phyloP scores from a whole-genome alignment of 2,113 vertebrate genomes.

The Rutilus rutilus region DNA sequence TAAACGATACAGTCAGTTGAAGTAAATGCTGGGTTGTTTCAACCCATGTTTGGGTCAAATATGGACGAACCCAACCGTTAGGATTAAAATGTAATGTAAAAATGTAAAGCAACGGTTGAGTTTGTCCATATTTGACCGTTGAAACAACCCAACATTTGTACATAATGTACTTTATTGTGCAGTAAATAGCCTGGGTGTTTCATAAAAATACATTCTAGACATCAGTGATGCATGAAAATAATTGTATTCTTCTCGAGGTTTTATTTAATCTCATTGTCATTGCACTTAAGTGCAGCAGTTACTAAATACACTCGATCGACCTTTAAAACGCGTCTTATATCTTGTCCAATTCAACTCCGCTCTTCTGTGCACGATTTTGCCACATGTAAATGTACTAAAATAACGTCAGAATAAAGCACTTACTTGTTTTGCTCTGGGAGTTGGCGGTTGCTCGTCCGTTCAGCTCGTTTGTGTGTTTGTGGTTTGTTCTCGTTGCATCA shows the following conservation, averaged over 20 bases:
- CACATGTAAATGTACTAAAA: neutral
- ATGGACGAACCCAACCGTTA: too few species aligned
- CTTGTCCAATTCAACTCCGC: neutral
- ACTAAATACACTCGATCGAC: neutral
- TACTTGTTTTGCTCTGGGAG: conserved; percentile 3
- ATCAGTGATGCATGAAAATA: neutral
- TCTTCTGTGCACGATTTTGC: neutral
- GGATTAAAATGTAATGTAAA: too few species aligned
- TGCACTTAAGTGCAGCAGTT: conserved; percentile 8
- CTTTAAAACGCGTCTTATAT: neutral
- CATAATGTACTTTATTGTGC: neutral
- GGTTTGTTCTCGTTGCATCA: conserved; percentile 82
- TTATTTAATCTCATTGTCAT: neutral
- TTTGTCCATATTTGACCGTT: too few species aligned
- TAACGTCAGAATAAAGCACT: neutral
- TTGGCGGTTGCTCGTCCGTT: neutral
- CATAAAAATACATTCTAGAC: neutral
- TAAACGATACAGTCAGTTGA: neutral
- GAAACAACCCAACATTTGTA: neutral
- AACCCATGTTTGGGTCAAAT: too few species aligned
- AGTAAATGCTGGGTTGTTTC: neutral
- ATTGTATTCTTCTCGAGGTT: neutral
- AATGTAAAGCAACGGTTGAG: too few species aligned
- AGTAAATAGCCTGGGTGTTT: neutral
- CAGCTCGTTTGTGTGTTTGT: neutral